Evolutionary conservation across 2,888 invertebrate genomes (phyloP).

Genomic region (Pachliopta kotzebuea): DNA sequence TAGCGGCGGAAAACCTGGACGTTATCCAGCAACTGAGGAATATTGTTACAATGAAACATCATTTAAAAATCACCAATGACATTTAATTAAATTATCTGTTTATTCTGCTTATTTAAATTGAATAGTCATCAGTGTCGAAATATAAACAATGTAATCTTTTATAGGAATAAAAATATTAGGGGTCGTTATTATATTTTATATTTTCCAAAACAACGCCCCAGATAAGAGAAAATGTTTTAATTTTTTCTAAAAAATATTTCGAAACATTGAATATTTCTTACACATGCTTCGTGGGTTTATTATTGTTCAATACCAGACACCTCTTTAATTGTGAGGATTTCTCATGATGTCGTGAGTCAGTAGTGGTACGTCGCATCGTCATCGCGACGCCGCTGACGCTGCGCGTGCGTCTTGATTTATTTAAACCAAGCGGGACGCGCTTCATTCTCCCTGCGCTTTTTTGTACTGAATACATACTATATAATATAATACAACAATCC

Average conservation of each 20-base stretch:
- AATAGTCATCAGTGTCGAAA: no score
- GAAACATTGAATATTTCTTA: not conserved
- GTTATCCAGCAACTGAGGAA: no score
- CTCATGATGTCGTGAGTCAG: slow-evolving; percentile 36
- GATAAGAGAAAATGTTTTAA: no score
- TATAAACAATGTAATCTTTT: no score
- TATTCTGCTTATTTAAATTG: not conserved
- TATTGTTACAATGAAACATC: no score
- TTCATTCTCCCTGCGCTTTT: slow-evolving; percentile 31
- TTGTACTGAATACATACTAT: slow-evolving; percentile 2
- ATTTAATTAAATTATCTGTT: no score
- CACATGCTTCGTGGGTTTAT: slow-evolving; percentile 17
- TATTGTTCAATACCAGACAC: slow-evolving; percentile 9
- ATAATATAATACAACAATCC: no score
- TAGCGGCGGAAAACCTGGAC: no score
- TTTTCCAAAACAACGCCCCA: no score
- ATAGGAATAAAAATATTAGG: no score
- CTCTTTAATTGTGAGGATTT: slow-evolving; percentile 6
- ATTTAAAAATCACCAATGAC: no score
- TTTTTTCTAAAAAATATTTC: not conserved
- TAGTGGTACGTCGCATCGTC: slow-evolving; percentile 36
- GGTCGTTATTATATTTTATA: no score
- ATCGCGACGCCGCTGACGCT: slow-evolving; percentile 30
- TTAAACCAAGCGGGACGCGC: slow-evolving; percentile 34
- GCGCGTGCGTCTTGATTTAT: slow-evolving; percentile 38